Percentiles rank a stretch among this genome's conserved stretches.
Evolutionary conservation across 2,113 vertebrate species (phyloP).

Genomic region (Furnarius figulus): DNA sequence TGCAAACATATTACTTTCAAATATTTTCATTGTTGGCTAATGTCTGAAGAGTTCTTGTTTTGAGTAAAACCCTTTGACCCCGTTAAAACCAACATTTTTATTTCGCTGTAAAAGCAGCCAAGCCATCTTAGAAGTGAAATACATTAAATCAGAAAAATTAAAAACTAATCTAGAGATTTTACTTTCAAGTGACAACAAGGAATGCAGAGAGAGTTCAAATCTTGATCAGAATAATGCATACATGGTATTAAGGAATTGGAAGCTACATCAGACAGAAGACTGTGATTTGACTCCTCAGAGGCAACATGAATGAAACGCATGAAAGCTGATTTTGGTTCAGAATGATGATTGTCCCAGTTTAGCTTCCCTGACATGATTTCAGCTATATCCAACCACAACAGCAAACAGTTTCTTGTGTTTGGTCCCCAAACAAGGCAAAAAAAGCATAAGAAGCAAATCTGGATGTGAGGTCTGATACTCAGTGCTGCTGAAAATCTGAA

Average conservation of each 20-base stretch:
- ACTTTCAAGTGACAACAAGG: not conserved
- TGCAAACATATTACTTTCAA: not conserved
- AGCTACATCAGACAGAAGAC: not conserved
- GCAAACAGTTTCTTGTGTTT: not conserved
- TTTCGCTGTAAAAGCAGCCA: not conserved
- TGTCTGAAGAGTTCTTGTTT: not conserved
- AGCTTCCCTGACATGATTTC: not conserved
- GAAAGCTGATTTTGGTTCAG: not conserved
- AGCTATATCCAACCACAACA: not conserved
- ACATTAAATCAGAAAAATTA: not conserved
- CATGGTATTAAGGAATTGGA: not conserved
- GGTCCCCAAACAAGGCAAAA: not conserved
- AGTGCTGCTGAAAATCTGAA: not conserved
- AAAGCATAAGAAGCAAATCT: not conserved
- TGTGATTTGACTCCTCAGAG: not conserved
- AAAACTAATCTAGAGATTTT: not conserved
- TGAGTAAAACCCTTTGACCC: not conserved
- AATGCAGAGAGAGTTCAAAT: not conserved
- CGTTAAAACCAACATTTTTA: not conserved
- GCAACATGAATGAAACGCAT: not conserved
- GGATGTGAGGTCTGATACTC: not conserved
- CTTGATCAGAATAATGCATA: not conserved
- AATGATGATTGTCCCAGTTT: not conserved
- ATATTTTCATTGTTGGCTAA: not conserved
- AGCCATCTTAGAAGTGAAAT: not conserved